These are phyloP conservation scores for Dromaius novaehollandiae DNA, from an alignment of 2,113 vertebrate genomes.

Conservation along the genomic window DNA sequence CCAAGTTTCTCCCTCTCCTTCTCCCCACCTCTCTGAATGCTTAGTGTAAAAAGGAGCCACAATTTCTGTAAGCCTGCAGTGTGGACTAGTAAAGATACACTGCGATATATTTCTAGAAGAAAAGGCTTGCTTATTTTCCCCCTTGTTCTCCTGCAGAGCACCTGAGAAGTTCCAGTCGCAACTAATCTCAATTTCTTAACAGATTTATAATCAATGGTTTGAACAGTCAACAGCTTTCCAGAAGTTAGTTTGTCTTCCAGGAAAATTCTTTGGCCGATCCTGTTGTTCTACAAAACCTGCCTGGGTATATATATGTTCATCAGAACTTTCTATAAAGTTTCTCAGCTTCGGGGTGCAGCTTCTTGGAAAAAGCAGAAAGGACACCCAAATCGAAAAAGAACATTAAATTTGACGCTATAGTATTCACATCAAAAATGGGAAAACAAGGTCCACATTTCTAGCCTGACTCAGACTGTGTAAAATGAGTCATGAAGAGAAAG, in stretches of 20 bases:
- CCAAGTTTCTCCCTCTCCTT: not conserved
- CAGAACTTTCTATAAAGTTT: not conserved
- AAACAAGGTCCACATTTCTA: not conserved
- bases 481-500: not conserved
- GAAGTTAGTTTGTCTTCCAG: not conserved
- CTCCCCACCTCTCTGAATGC: no score
- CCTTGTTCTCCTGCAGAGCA: not conserved
- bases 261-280: not conserved
- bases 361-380: not conserved
- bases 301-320: rapidly evolving
- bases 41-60: not conserved
- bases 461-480: no score
- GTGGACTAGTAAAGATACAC: not conserved
- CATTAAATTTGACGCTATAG: not conserved
- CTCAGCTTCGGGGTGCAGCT: not conserved
- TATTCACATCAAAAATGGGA: not conserved
- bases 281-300: not conserved
- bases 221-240: not conserved
- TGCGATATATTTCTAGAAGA: not conserved
- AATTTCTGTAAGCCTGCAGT: not conserved
- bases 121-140: not conserved
- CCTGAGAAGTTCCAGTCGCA: not conserved
- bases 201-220: not conserved
- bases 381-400: not conserved
- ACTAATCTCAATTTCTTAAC: not conserved